Evolutionary conservation across 2,888 invertebrate genomes (phyloP), one percentile per base, ranked within the genome.

Genomic region (Aricia artaxerxes): DNA sequence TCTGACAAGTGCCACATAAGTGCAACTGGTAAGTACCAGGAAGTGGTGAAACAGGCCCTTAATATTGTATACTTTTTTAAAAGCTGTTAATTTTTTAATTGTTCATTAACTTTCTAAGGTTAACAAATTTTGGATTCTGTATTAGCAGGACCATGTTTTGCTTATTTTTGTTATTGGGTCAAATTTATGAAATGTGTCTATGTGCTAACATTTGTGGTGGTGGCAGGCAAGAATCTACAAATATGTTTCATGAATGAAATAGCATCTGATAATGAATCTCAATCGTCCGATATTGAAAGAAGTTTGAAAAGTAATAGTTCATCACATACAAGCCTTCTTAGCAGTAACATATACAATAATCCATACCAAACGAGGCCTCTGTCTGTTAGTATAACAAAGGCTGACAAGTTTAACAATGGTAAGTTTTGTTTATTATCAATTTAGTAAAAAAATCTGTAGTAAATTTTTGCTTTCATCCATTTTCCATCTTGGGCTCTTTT

Each of bases 221-320:
- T 84, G 85, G 90, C 90, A 97, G 97, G 98, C 84, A 98, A 97
- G 97, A 98, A 98, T 94, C 96, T 98, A 78, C 98, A 98, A 95
- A 98, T 99, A 87, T 98, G 98, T 95, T 98, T 98, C 92, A 98
- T 98, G 97, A 98, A 98, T 90, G 98, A 99, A 90, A 97, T 97
- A 79, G 97, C 97, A 81, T 97, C 97, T 78, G 97, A 98, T 90
- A 97, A 96, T 85, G 97, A 97, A 90, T 97, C 97, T 84, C 97
- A 97, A 83, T 95, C 95, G 82, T 97, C 97, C 79, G 97, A 97
- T 85, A 95, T 96, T 82, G 97, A 97, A 89, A 95, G 86, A 87
- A 93, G 88, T 86, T 83, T 88, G 81, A 90, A 86, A 84, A 86
- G 85, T 87, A 89, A 86, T 84, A 90, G 88, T 86, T 87, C 91